These are phyloP conservation scores for Corythornis madagascariensis DNA, from an alignment of 2,113 vertebrate genomes.

Conservation along the genomic window DNA sequence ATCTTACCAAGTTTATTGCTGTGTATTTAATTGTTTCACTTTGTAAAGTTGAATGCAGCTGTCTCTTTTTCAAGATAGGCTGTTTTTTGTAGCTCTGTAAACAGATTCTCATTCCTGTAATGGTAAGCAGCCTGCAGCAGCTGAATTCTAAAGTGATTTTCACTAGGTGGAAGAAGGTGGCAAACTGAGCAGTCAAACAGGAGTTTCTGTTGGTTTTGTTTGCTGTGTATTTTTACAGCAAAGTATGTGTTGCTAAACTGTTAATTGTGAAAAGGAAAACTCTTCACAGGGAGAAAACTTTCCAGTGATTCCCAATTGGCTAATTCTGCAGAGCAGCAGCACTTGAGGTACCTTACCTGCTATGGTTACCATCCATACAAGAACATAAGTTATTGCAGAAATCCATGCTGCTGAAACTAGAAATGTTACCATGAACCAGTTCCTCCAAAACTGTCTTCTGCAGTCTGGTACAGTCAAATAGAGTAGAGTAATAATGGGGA, in stretches of 20 bases:
- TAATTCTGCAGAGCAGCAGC: not conserved
- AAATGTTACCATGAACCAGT: constrained; percentile 91
- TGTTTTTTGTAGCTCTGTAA: not conserved
- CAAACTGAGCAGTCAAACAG: not conserved
- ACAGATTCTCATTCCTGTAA: not conserved
- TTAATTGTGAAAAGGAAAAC: not conserved
- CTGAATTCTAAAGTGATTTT: not conserved
- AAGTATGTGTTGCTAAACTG: not conserved
- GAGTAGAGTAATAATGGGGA: constrained; percentile 87
- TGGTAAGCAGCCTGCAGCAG: not conserved
- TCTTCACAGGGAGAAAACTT: not conserved
- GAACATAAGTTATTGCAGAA: constrained; percentile 90
- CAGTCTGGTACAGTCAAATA: constrained; percentile 92
- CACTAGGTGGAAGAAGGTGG: not conserved
- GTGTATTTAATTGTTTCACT: not conserved
- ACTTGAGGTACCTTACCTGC: constrained; percentile 81
- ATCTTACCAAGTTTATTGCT: not conserved
- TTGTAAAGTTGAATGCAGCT: not conserved
- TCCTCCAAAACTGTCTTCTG: constrained; percentile 89
- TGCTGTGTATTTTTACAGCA: not conserved
- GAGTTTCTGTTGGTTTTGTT: not conserved
- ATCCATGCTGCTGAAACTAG: constrained; percentile 96
- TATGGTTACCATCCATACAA: constrained; percentile 97
- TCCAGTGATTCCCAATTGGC: not conserved
- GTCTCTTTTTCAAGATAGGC: not conserved